Conservation (phyloP, 2,797 vertebrate genomes). For the Nyctalus aviator region DNA sequence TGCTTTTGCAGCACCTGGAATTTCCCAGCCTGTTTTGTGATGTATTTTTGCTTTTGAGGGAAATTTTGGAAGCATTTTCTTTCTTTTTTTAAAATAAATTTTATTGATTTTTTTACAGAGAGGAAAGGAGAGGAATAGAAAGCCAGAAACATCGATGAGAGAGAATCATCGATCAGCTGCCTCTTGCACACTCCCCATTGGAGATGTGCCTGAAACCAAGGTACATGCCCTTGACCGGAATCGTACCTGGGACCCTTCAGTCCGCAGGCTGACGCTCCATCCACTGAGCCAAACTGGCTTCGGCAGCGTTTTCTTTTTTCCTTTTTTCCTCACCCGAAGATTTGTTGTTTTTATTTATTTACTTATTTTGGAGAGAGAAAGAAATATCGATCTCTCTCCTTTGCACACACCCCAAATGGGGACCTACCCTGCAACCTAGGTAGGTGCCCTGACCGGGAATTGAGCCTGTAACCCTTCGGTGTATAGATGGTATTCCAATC, state of each 20-base stretch:
- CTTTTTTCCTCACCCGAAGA: neutral
- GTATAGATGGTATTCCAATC: neutral
- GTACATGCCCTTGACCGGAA: no score
- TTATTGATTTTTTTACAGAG: no score
- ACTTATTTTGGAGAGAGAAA: neutral
- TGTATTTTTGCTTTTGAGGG: conserved; percentile 19
- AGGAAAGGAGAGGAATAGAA: no score
- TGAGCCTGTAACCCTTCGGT: neutral
- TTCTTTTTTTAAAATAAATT: neutral
- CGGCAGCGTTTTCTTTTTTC: neutral
- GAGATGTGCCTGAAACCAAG: no score
- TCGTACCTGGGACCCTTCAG: no score
- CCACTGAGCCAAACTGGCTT: no score
- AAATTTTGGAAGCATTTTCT: neutral
- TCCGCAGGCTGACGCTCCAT: no score
- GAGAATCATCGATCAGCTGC: no score
- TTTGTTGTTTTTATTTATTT: neutral
- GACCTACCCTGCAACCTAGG: neutral
- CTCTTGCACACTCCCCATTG: no score
- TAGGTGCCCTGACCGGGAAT: neutral
- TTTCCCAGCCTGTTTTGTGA: neutral
- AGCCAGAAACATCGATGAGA: no score
- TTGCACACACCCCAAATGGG: neutral
- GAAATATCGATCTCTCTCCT: neutral
- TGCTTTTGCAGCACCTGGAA: neutral